Conservation (phyloP, 1,140 invertebrate genomes). For the Tetramorium parvispinum region DNA sequence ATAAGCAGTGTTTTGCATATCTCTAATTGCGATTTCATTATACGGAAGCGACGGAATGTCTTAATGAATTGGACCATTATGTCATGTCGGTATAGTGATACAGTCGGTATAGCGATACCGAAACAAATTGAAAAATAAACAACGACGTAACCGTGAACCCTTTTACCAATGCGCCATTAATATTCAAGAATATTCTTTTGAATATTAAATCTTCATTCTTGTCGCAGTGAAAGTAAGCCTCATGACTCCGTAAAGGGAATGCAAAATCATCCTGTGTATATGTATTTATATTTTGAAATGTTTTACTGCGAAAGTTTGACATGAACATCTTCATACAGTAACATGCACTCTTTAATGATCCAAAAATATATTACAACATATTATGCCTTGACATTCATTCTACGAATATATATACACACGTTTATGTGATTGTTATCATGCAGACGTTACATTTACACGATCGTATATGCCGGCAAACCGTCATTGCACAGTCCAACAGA, state of each 20-base stretch:
- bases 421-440: constrained; percentile 7
- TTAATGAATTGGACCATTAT: constrained; percentile 75
- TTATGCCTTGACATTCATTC: constrained; percentile 51
- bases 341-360: constrained; percentile 56
- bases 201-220: constrained; percentile 31
- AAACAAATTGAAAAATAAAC: constrained; percentile 54
- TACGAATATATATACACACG: background rate
- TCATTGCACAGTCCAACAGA: constrained; percentile 53
- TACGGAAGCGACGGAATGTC: constrained; percentile 68
- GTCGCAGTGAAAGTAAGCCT: constrained; percentile 12
- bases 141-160: background rate
- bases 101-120: background rate
- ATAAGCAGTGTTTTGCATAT: constrained; percentile 78
- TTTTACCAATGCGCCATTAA: constrained; percentile 1
- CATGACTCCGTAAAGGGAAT: background rate
- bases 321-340: constrained; percentile 5
- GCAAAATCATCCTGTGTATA: background rate
- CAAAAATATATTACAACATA: constrained; percentile 46
- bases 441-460: constrained; percentile 43
- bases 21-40: constrained; percentile 78
- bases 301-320: constrained; percentile 33
- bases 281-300: constrained; percentile 11
- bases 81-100: background rate
- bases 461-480: constrained; percentile 16
- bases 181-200: constrained; percentile 35